A percentile compares a stretch with the other conserved stretches of the same genome.
Conservation (phyloP, 2,888 invertebrate species). For the Parapristionchus giblindavisi region DNA sequence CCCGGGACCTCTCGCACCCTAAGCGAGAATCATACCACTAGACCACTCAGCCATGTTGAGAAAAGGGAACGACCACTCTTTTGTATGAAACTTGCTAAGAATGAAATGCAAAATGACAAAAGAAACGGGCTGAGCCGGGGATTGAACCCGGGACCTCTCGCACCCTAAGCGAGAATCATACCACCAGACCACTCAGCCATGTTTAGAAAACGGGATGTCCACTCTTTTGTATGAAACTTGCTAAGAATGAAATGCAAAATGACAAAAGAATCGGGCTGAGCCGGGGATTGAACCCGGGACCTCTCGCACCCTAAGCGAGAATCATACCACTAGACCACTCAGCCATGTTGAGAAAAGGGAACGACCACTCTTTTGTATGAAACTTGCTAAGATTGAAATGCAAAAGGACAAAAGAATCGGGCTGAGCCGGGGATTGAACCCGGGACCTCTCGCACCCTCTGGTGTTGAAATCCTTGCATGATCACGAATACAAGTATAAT, state of each 20-base stretch:
- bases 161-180: slow-evolving; percentile 71
- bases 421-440: slow-evolving; percentile 67
- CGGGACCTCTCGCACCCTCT: slow-evolving; percentile 71
- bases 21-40: slow-evolving; percentile 61
- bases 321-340: slow-evolving; percentile 71
- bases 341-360: slow-evolving; percentile 39
- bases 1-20: slow-evolving; percentile 71
- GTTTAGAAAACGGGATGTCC: too few species aligned
- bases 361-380: not conserved
- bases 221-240: not conserved
- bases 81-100: not conserved
- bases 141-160: slow-evolving; percentile 70
- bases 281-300: slow-evolving; percentile 69
- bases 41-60: slow-evolving; percentile 9
- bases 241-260: not conserved
- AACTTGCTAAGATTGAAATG: slow-evolving; percentile 13
- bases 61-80: not conserved
- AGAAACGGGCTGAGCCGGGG: slow-evolving; percentile 56
- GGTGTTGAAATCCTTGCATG: too few species aligned
- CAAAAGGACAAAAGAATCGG: slow-evolving; percentile 35
- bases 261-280: slow-evolving; percentile 43
- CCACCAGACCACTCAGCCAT: slow-evolving; percentile 69
- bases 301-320: slow-evolving; percentile 71
- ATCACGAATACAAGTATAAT: too few species aligned
- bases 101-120: not conserved